Conservation (phyloP, 2,797 vertebrate genomes). For the Gallinago nigripennis region DNA sequence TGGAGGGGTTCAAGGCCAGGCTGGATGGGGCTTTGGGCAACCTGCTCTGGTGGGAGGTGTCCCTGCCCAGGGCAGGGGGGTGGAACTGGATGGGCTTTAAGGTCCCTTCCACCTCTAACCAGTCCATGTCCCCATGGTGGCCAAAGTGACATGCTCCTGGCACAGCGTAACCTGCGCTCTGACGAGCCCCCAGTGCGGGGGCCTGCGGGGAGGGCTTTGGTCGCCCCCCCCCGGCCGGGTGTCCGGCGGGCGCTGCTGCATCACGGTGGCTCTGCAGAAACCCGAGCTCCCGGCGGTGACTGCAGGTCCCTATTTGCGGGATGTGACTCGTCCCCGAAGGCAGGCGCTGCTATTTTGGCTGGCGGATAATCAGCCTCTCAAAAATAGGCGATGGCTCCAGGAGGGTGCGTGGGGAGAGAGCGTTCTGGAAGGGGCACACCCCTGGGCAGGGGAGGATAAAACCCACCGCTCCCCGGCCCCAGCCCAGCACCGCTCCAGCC, state of each 20-base stretch:
- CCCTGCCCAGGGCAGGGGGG: too few species aligned
- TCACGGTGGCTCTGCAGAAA: conserved; percentile 52
- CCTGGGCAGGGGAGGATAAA: conserved; percentile 39
- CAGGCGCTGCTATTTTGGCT: conserved; percentile 55
- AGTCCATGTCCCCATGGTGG: not conserved
- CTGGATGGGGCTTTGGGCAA: not conserved
- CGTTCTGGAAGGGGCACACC: conserved; percentile 57
- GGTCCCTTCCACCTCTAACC: too few species aligned
- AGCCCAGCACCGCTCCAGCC: not conserved
- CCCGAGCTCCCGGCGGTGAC: not conserved
- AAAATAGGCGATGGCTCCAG: conserved; percentile 60
- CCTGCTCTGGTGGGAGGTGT: not conserved
- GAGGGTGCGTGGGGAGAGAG: conserved; percentile 42
- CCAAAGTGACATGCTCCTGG: accelerated
- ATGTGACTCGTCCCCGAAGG: conserved; percentile 6
- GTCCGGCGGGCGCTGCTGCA: not conserved
- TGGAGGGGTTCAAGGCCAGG: not conserved
- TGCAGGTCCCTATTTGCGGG: conserved; percentile 36
- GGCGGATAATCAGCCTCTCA: conserved; percentile 35
- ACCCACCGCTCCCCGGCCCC: not conserved
- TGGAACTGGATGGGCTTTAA: too few species aligned
- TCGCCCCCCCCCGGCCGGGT: accelerated
- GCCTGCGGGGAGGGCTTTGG: not conserved
- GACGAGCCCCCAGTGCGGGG: accelerated
- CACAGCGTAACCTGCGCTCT: accelerated